Base-by-base conservation (phyloP, 2,113 vertebrate genomes). In the Cyanocitta stelleri region DNA sequence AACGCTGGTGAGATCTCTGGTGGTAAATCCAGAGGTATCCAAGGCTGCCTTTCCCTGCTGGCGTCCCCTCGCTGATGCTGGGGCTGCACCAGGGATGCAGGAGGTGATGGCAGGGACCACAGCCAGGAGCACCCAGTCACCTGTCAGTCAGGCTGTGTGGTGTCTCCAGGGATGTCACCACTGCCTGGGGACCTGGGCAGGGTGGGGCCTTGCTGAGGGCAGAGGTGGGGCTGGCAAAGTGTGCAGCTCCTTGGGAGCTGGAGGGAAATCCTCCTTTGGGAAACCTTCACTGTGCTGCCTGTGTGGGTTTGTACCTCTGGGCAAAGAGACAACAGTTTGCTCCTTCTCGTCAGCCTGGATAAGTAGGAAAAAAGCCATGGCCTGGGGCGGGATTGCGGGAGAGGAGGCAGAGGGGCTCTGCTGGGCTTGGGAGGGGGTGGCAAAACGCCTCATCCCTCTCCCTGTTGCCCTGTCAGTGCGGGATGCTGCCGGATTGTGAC, bases 131-230 rank as follows among this genome's bases (percentile, higher is more conserved):
- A 7, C 48, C 39, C 69, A 54, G 64, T 10, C 24, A 0, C 35
- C 1, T 19, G 7, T 26, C 46, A 11, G 20, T 4, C 33, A 2
- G 26, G 24, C 2, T 27, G 3, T 18, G 26, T 6, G 55, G 41
- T 9, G 30, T 22, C 5, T 1, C 21, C 54, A 16, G 63, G 67
- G 68, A 2, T 89, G 77, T 69, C 68, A 56, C 55, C 29, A 0
- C 11, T 1, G 3, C 4, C 33, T 2, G 9, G 69, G 68, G 59
- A 64, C 16, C 0, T 0, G 49, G 71, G 52, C 51, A 30, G 15
- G 13, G 39, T 1, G 43, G 43, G 29, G 30, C 37, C 8, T 48
- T 13, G 41, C 46, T 62, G 77, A 39, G 69, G 62, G 17, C 68
- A 46, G 59, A 22, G 30, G 7, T 24, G 48, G 46, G 41, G 76